These are phyloP conservation scores for Prionailurus bengalensis DNA, from an alignment of 2,113 vertebrate species.

Conservation along the genomic window DNA sequence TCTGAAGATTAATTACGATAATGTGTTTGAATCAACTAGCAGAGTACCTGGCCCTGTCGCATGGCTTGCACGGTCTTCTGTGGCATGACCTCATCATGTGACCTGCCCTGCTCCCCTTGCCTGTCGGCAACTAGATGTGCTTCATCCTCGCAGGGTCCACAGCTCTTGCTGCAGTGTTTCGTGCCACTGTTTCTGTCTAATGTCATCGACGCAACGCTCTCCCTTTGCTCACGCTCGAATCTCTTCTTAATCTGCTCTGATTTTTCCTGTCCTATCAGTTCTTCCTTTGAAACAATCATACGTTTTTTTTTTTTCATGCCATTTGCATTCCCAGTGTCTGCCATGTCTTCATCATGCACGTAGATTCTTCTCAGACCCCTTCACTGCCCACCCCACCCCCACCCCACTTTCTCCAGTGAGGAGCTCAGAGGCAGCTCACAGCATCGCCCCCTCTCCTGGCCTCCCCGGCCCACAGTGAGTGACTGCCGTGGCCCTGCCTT, in stretches of 20 bases:
- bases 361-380: background rate
- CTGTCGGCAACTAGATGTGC: accelerated
- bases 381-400: too few species aligned
- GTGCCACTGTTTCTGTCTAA: background rate
- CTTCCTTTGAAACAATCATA: background rate
- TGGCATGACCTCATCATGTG: accelerated
- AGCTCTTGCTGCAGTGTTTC: background rate
- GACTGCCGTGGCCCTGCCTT: background rate
- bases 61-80: background rate
- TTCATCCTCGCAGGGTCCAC: background rate
- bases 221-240: background rate
- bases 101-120: background rate
- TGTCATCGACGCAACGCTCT: accelerated
- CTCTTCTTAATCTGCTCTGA: background rate
- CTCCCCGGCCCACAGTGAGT: accelerated
- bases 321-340: background rate
- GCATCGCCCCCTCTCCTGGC: background rate
- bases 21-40: accelerated
- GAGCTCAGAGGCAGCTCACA: background rate
- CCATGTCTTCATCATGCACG: background rate
- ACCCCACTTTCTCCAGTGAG: background rate
- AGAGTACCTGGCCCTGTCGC: accelerated
- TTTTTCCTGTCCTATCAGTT: background rate
- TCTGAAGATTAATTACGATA: background rate
- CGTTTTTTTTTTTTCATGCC: accelerated